Percentiles rank a stretch among this genome's conserved stretches.
These are phyloP conservation scores for Gambusia affinis DNA, from an alignment of 2,113 vertebrate species.

Conservation along the genomic window DNA sequence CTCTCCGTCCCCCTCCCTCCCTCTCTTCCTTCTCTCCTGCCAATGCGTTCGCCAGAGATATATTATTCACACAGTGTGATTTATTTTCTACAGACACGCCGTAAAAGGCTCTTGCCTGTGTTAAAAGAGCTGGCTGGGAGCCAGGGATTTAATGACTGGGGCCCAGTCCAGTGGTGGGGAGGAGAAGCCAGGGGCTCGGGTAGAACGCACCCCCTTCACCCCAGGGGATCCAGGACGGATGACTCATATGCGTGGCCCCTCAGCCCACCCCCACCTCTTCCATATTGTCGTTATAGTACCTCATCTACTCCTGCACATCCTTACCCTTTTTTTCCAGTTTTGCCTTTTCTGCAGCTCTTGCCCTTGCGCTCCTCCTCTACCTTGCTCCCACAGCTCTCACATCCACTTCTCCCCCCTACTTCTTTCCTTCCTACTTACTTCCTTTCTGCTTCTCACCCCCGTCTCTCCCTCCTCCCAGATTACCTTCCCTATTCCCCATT, in stretches of 20 bases:
- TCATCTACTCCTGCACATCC: constrained; percentile 50
- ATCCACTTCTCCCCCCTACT: constrained; percentile 23
- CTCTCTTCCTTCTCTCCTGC: constrained; percentile 76
- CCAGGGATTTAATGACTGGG: constrained; percentile 99
- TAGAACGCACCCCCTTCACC: constrained; percentile 78
- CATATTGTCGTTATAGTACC: constrained; percentile 43
- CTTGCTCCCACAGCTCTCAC: constrained; percentile 35
- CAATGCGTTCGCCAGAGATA: constrained; percentile 88
- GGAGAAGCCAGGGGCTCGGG: constrained; percentile 83
- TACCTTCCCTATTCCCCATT: constrained; percentile 62
- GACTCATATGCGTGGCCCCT: constrained; percentile 73
- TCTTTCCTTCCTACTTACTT: constrained; percentile 39
- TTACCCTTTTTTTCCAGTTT: constrained; percentile 47
- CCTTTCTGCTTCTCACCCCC: constrained; percentile 45
- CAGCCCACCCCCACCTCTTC: constrained; percentile 17
- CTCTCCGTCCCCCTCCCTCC: constrained; percentile 72
- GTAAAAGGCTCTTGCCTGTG: constrained; percentile 94
- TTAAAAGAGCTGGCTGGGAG: constrained; percentile 97
- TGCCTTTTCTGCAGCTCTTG: constrained; percentile 48
- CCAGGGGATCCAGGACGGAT: constrained; percentile 78
- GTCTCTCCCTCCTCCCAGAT: constrained; percentile 63
- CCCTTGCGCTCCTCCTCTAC: constrained; percentile 45
- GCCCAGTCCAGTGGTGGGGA: constrained; percentile 92
- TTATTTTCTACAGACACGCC: constrained; percentile 98
- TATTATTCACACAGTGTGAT: constrained; percentile 99